Evolutionary conservation across 2,113 vertebrate genomes (phyloP).

Genomic region (Misgurnus mizolepis): DNA sequence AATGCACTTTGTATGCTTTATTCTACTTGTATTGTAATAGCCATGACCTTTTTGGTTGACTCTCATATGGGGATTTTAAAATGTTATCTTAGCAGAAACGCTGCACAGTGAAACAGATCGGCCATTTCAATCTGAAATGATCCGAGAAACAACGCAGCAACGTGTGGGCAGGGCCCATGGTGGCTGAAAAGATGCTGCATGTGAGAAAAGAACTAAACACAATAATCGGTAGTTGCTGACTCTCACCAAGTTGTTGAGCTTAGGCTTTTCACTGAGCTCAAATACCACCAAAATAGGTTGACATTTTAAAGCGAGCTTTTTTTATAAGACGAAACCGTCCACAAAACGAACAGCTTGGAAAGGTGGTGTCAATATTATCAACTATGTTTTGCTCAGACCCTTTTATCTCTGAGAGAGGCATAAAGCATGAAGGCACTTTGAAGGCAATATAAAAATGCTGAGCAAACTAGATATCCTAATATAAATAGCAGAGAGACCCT

Average conservation of each 20-base stretch:
- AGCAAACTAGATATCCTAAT: no score
- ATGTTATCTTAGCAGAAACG: slow-evolving; percentile 29
- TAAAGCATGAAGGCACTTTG: no score
- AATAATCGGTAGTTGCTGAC: slow-evolving; percentile 36
- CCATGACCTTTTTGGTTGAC: slow-evolving; percentile 26
- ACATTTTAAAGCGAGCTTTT: slow-evolving; percentile 5
- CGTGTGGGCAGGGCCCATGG: not conserved
- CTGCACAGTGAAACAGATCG: slow-evolving; percentile 33
- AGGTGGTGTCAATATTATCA: not conserved
- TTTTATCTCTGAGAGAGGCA: no score
- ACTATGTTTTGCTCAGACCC: not conserved
- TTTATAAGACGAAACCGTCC: not conserved
- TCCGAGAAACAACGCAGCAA: not conserved
- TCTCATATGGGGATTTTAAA: slow-evolving; percentile 24
- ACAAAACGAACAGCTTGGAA: no score
- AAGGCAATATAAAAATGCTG: no score
- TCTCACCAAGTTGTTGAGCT: not conserved
- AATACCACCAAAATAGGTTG: not conserved
- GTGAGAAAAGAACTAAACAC: slow-evolving; percentile 19
- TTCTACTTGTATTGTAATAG: slow-evolving; percentile 20
- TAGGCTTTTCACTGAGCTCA: not conserved
- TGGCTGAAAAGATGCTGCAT: not conserved
- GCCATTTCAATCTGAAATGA: slow-evolving; percentile 18
- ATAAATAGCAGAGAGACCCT: no score
- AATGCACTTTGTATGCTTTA: not conserved